phyloP scores from a whole-genome alignment of 1,140 invertebrate species.

The Catajapyx aquilonaris region DNA sequence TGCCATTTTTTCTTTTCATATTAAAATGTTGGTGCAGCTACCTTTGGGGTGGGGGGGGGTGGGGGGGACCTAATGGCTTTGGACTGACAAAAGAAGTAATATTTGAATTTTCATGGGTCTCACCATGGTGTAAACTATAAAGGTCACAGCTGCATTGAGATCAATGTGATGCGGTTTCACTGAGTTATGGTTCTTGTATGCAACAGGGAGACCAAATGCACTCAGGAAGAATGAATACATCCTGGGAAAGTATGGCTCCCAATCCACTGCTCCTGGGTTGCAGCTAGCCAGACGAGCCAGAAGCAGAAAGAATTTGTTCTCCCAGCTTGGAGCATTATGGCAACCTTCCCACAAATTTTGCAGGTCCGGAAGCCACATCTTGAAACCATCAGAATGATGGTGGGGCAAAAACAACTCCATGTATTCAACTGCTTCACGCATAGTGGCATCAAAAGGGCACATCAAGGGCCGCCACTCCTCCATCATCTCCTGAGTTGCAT shows the following conservation, averaged over 20 bases:
- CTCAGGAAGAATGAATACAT: constrained; percentile 63
- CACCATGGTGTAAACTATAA: constrained; percentile 44
- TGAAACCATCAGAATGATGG: constrained; percentile 37
- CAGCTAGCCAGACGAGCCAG: constrained; percentile 46
- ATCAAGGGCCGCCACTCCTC: constrained; percentile 56
- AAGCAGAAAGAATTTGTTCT: constrained; percentile 45
- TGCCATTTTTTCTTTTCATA: too few species aligned
- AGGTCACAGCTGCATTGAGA: constrained; percentile 33
- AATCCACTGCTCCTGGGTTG: constrained; percentile 70
- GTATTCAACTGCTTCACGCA: constrained; percentile 34
- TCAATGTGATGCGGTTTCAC: constrained; percentile 27
- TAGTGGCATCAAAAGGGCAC: constrained; percentile 41
- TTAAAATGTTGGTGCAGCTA: too few species aligned
- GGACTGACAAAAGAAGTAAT: too few species aligned
- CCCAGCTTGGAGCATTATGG: constrained; percentile 44
- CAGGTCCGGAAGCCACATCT: constrained; percentile 68
- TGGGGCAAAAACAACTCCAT: constrained; percentile 56
- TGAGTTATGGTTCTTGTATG: constrained; percentile 34
- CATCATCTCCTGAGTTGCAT: constrained; percentile 68
- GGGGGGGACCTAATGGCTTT: too few species aligned
- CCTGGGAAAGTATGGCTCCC: constrained; percentile 56
- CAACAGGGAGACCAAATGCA: constrained; percentile 55
- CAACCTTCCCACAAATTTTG: constrained; percentile 54
- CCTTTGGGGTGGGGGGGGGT: too few species aligned
- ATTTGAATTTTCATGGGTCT: too few species aligned